A percentile compares a stretch with the other conserved stretches of the same genome.
Conservation (phyloP, 2,888 invertebrate species). For the Endotricha flammealis region DNA sequence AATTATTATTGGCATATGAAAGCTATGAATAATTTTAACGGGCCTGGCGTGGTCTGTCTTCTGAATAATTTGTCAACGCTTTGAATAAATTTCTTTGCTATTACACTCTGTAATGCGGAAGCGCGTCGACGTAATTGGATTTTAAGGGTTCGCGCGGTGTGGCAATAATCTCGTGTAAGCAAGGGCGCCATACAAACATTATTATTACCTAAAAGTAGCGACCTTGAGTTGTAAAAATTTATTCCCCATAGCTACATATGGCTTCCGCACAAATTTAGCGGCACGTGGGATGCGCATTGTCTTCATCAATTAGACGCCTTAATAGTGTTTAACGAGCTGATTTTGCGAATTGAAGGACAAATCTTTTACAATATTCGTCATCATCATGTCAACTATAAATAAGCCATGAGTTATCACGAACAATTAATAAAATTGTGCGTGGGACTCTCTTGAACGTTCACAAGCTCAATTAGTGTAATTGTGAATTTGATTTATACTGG, state of each 20-base stretch:
- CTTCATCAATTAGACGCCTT: not conserved
- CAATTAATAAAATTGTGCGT: no score
- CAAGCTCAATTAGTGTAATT: no score
- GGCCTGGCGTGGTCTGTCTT: no score
- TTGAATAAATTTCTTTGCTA: not conserved
- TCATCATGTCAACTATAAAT: slow-evolving; percentile 1
- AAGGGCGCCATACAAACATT: not conserved
- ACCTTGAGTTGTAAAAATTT: not conserved
- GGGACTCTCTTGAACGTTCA: no score
- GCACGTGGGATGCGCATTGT: slow-evolving; percentile 1
- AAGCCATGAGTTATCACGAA: not conserved
- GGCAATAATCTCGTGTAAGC: not conserved
- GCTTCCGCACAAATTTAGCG: not conserved
- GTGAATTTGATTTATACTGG: no score
- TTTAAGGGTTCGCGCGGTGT: not conserved
- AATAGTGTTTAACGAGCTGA: slow-evolving; percentile 5
- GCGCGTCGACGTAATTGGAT: not conserved
- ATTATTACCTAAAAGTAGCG: not conserved
- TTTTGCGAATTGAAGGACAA: slow-evolving; percentile 6
- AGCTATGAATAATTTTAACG: no score
- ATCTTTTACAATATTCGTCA: slow-evolving; percentile 6
- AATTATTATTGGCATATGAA: not conserved
- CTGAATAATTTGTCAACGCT: not conserved
- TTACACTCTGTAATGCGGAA: not conserved
- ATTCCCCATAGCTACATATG: not conserved